phyloP scores from a whole-genome alignment of 2,888 invertebrate genomes.

The Asteroscopus sphinx region DNA sequence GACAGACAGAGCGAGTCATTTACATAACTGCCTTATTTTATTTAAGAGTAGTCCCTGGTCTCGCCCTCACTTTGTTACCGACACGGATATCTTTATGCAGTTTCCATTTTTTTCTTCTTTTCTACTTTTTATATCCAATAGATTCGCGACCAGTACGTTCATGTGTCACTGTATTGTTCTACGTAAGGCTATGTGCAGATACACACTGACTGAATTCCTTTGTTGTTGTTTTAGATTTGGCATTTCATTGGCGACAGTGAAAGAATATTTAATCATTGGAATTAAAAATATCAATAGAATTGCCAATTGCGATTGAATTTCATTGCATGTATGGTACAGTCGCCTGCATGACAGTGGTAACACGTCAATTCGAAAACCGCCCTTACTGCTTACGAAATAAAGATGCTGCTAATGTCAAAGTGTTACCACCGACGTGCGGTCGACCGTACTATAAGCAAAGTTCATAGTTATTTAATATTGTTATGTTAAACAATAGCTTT shows the following conservation, averaged over 20 bases:
- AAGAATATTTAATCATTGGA: no score
- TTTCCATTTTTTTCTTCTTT: conserved; percentile 60
- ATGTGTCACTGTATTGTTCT: conserved; percentile 55
- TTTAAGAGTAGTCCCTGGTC: conserved; percentile 73
- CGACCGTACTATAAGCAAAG: no score
- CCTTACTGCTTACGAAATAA: no score
- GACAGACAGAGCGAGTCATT: conserved; percentile 73
- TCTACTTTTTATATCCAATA: conserved; percentile 45
- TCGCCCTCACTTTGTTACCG: conserved; percentile 71
- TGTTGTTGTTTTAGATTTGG: no score
- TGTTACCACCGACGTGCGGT: no score
- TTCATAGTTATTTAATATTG: neutral
- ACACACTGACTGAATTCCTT: neutral
- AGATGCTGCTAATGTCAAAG: no score
- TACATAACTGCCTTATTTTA: conserved; percentile 85
- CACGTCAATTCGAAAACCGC: no score
- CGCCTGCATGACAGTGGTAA: no score
- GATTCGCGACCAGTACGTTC: conserved; percentile 54
- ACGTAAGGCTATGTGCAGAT: conserved; percentile 42
- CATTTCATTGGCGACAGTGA: no score
- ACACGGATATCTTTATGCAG: conserved; percentile 78
- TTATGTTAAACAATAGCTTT: conserved; percentile 14
- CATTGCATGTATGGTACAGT: no score
- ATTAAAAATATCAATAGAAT: no score
- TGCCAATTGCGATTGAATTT: no score